Base-by-base conservation (phyloP, 2,113 vertebrate species). In the Pimephales promelas region DNA sequence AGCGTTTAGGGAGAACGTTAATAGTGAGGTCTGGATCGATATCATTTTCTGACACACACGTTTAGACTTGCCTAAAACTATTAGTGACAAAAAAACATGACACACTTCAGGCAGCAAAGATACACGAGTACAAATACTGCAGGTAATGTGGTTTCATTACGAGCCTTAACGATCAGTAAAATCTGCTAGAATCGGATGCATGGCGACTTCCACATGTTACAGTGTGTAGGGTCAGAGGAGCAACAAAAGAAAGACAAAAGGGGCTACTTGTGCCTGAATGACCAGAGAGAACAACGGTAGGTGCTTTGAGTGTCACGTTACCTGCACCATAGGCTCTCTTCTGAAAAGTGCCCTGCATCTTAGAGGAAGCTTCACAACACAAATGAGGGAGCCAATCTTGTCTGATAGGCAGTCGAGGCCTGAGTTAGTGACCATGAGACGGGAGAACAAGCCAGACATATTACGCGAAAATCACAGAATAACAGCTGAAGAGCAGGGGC, bases 321-420 rank as follows among this genome's bases (percentile, higher is more conserved):
- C 72, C 79, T 26, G 83, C 84, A 66, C 78, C 62, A 49, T 54
- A 45, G 54, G 49, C 62, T 28, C 89, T 77, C 89, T 88, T 90
- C 90, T 87, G 86, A 89, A 90, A 91, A 87, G 90, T 75, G 73
- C 87, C 89, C 88, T 90, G 91, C 86, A 88, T 90, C 91, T 89
- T 87, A 87, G 77, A 88, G 90, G 87, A 88, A 47, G 26, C 73
- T 89, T 82, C 11, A 72, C 36, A 78, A 87, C 52, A 88, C 40
- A 24, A 79, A 88, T 54, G 82, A 84, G 86, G 90, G 89, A 88
- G 88, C 91, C 77, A 88, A 91, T 90, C 84, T 90, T 91, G 92
- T 94, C 94, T 92, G 92, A 93, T 92, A 94, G 94, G 93, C 94
- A 93, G 93, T 94, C 90, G 93, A 94, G 94, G 94, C 94, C 94